Evolutionary conservation across 2,797 vertebrate genomes (phyloP), one percentile per base, ranked within the genome.

Genomic region (Bradypus variegatus): DNA sequence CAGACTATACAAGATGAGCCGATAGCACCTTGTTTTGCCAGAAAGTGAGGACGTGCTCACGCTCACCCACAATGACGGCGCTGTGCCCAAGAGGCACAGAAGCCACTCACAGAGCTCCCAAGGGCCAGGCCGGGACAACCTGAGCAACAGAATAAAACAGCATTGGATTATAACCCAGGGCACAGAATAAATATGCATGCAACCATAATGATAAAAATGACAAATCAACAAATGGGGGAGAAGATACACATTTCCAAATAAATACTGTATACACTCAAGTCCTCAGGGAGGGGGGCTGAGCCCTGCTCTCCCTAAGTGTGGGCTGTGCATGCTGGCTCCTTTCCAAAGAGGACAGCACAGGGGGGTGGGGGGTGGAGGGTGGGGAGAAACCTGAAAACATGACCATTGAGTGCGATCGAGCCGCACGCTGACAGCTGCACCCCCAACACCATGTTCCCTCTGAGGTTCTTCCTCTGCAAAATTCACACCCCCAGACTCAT

Each of bases 351-450:
- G 0, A 11, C 27, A 0, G 6, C 1, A 23, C 6, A 21, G 7
- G 7, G 1, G 31, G 7, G 7, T 1, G 31, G 21, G 6, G n/a
- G 2, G 21, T 2, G 6, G 12, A 6, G 45, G 10, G n/a, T 11
- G 6, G 4, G 18, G 50, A 55, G 69, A 36, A 27, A n/a, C 13
- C 36, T 8, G 25, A 27, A 8, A 21, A 41, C 29, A 2, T 1
- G 4, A 1, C 4, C 29, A 45, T 8, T 45, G 41, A 45, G 41
- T 45, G 41, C 41, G 41, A 45, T 45, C 41, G 41, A 45, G 41
- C 0, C 19, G 60, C 2, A 18, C 0, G 1, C 0, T 45, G 41
- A 45, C 41, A 45, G 33, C 15, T 0, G 2, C 16, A 29, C 16
- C 1, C 9, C 23, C 8, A 7, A 48, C 3, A 15, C 15, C 13